Evolutionary conservation across 2,888 invertebrate species (phyloP).

Genomic region (Morpho helenor): DNA sequence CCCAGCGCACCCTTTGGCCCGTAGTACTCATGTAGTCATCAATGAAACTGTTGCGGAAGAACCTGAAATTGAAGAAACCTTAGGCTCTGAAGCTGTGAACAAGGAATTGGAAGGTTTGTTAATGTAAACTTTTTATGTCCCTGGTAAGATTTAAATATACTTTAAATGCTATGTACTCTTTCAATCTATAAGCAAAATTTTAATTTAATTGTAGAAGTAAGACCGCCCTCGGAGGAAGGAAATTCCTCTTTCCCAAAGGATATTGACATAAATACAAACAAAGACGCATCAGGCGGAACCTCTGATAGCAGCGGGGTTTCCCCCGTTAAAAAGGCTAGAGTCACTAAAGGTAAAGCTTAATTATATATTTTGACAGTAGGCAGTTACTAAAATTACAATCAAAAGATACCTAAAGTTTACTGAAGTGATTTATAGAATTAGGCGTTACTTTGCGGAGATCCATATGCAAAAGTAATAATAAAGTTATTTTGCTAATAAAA

Average conservation of each 20-base stretch:
- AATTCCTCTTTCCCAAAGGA: constrained; percentile 28
- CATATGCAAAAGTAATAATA: no score
- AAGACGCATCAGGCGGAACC: constrained; percentile 22
- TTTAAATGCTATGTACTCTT: no score
- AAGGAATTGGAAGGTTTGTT: constrained; percentile 51
- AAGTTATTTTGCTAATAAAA: no score
- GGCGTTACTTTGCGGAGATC: no score
- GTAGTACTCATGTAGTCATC: constrained; percentile 66
- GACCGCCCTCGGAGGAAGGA: constrained; percentile 31
- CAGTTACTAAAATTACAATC: no score
- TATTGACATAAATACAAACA: constrained; percentile 18
- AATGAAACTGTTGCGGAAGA: constrained; percentile 67
- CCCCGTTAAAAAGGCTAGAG: constrained; percentile 60
- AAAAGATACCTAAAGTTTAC: no score
- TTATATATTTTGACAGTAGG: no score
- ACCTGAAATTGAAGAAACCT: constrained; percentile 62
- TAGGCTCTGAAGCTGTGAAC: constrained; percentile 46
- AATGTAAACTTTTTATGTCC: not conserved
- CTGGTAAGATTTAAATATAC: no score
- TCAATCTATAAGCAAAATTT: not conserved
- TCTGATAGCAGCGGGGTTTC: constrained; percentile 57
- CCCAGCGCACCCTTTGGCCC: constrained; percentile 62
- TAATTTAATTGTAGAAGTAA: constrained; percentile 27
- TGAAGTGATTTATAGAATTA: no score
- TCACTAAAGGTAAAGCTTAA: constrained; percentile 47